Evolutionary conservation across 2,797 vertebrate species (phyloP).

Genomic region (Cossypha heuglini): DNA sequence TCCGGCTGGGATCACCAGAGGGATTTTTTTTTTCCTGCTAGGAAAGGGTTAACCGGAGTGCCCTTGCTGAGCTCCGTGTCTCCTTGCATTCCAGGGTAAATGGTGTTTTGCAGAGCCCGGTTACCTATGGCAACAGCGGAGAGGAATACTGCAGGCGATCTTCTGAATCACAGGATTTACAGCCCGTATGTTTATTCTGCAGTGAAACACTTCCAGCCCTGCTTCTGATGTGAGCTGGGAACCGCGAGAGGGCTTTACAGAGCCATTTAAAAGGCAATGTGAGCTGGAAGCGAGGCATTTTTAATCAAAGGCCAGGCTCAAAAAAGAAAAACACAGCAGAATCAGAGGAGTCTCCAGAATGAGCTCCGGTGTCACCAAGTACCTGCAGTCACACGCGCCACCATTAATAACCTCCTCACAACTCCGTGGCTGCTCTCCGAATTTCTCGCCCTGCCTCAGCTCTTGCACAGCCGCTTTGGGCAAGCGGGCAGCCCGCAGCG

Average conservation of each 20-base stretch:
- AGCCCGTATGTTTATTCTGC: conserved; percentile 77
- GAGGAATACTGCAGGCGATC: conserved; percentile 75
- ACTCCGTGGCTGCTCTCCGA: background rate
- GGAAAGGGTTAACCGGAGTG: conserved; percentile 78
- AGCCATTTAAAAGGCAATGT: conserved; percentile 52
- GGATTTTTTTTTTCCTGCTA: background rate
- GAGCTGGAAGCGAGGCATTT: conserved; percentile 45
- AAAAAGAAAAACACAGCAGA: conserved; percentile 3
- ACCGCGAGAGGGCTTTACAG: conserved; percentile 56
- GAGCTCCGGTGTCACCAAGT: background rate
- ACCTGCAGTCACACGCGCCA: background rate
- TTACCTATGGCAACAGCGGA: conserved; percentile 81
- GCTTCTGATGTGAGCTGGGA: conserved; percentile 58
- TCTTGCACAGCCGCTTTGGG: background rate
- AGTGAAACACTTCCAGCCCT: conserved; percentile 70
- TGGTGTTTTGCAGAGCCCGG: conserved; percentile 80
- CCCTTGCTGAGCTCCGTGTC: conserved; percentile 70
- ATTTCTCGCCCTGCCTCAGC: background rate
- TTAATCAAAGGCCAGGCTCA: conserved; percentile 41
- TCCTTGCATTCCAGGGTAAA: conserved; percentile 84
- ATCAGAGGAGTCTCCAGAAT: background rate
- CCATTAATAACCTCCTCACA: background rate
- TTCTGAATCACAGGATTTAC: conserved; percentile 76
- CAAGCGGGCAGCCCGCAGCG: accelerated
- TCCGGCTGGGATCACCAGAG: background rate